Conservation (phyloP, 2,888 invertebrate genomes). For the Leptura quadrifasciata region DNA sequence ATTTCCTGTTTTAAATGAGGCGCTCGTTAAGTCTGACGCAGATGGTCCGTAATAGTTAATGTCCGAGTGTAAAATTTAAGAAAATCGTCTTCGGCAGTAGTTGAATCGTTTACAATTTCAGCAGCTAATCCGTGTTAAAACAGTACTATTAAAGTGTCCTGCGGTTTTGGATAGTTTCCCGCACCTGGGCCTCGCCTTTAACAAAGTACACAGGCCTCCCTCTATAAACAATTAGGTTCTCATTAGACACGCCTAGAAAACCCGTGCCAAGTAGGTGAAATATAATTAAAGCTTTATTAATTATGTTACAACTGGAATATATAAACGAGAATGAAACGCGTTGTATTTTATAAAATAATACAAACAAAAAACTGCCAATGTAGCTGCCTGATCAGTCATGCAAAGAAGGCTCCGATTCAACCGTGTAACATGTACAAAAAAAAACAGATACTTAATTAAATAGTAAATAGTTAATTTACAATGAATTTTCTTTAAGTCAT, state of each 20-base stretch:
- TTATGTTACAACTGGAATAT: not conserved
- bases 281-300: not conserved
- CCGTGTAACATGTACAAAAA: too few species aligned
- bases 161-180: conserved; percentile 2
- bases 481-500: too few species aligned
- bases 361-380: too few species aligned
- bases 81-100: not conserved
- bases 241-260: conserved; percentile 4
- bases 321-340: not conserved
- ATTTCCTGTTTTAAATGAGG: conserved; percentile 7
- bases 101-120: not conserved
- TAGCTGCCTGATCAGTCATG: too few species aligned
- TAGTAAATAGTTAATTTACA: too few species aligned
- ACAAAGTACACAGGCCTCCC: not conserved
- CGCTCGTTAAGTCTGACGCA: not conserved
- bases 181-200: not conserved
- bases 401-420: too few species aligned
- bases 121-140: not conserved
- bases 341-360: not conserved
- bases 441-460: too few species aligned
- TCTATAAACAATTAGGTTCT: not conserved
- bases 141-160: not conserved
- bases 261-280: conserved; percentile 3
- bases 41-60: conserved; percentile 3
- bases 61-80: conserved; percentile 1